Evolutionary conservation across 2,113 vertebrate species (phyloP).

Genomic region (Seriola quinqueradiata): DNA sequence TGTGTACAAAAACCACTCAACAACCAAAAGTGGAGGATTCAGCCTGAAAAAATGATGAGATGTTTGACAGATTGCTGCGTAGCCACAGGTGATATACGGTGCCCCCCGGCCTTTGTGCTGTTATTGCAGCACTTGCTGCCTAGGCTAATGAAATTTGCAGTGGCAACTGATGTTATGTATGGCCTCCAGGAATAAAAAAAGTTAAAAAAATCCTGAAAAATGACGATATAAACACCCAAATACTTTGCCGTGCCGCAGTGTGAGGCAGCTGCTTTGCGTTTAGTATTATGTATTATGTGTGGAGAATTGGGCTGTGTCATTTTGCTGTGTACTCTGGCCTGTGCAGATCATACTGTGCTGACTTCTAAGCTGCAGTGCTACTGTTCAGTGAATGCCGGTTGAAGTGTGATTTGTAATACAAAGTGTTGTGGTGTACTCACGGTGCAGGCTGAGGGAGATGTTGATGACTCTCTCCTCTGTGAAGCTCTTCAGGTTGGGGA

Average conservation of each 20-base stretch:
- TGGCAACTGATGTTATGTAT: not conserved
- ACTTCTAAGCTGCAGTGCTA: not conserved
- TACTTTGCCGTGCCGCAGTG: not conserved
- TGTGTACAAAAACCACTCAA: not conserved
- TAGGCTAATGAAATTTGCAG: not conserved
- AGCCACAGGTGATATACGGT: not conserved
- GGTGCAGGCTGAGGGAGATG: slow-evolving; percentile 96
- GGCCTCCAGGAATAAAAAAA: slow-evolving; percentile 6
- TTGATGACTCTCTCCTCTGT: slow-evolving; percentile 93
- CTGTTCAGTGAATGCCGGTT: not conserved
- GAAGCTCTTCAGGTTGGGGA: slow-evolving; percentile 94
- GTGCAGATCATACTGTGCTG: not conserved
- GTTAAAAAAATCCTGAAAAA: not conserved
- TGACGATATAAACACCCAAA: not conserved
- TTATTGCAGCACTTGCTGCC: not conserved
- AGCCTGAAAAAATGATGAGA: slow-evolving; percentile 7
- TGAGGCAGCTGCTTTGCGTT: not conserved
- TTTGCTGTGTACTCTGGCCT: not conserved
- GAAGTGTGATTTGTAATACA: not conserved
- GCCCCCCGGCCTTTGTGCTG: not conserved
- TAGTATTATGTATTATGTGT: not conserved
- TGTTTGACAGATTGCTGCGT: slow-evolving; percentile 3
- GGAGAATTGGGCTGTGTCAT: not conserved
- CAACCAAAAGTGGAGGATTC: not conserved
- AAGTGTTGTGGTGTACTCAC: slow-evolving; percentile 86